Evolutionary conservation across 2,797 vertebrate genomes (phyloP).

Genomic region (Eremophila alpestris): DNA sequence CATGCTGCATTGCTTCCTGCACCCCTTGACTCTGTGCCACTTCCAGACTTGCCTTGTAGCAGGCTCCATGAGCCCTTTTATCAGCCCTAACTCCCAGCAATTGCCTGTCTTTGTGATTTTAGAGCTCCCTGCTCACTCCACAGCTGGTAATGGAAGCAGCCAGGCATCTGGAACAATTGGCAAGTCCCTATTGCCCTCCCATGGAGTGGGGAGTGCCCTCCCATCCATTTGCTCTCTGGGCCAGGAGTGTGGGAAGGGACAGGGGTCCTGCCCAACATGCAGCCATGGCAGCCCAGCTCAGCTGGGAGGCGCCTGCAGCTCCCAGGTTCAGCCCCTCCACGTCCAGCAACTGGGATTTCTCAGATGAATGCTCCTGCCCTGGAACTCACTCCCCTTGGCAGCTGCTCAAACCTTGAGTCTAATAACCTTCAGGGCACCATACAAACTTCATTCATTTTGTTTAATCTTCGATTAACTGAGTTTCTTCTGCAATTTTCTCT

Average conservation of each 20-base stretch:
- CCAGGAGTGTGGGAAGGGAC: not conserved
- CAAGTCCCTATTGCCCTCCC: not conserved
- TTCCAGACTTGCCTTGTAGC: not conserved
- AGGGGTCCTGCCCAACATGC: not conserved
- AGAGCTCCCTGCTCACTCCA: not conserved
- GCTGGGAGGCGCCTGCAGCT: not conserved
- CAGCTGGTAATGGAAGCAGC: not conserved
- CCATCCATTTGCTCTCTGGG: not conserved
- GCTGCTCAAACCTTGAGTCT: conserved; percentile 9
- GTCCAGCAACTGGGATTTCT: not conserved
- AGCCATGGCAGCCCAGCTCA: not conserved
- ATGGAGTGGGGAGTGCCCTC: not conserved
- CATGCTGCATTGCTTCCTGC: not conserved
- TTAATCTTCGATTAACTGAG: not conserved
- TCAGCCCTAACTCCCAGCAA: not conserved
- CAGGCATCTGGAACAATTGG: not conserved
- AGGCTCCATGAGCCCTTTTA: not conserved
- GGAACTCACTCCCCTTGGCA: conserved; percentile 33
- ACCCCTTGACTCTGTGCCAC: not conserved
- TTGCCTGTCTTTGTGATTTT: not conserved
- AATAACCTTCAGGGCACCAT: conserved; percentile 31
- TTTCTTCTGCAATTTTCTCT: not conserved
- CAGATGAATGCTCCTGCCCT: not conserved
- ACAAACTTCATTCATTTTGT: conserved; percentile 21
- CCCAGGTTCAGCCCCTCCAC: not conserved